Base-by-base conservation (phyloP, 2,888 invertebrate genomes). In the Eulithis testata region DNA sequence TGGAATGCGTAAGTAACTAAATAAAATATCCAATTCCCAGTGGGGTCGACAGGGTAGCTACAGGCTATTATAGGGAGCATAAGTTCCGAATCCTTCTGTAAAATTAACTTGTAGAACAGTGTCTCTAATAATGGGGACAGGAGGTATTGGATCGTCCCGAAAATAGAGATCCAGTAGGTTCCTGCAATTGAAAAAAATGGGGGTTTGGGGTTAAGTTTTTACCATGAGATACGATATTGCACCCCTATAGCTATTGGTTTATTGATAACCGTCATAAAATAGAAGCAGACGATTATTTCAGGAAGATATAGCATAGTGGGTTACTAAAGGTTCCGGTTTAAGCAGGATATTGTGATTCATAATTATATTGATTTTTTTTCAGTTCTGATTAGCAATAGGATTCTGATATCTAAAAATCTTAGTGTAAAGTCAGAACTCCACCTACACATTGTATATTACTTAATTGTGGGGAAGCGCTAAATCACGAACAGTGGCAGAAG, bases 111-210 rank as follows among this genome's bases (percentile, higher is more conserved):
- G 27, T 76, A 65, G 27, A 76, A 69, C 21, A 79, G 43, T 11
- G 76, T 79, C 65, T 77, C 76, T 9, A 76, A 14, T 55, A 82
- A 49, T 5, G 82, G 77, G n/a, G 72, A 61, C 2, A 73, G n/a
- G 4, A 79, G 37, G 55, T 77, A 80, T 61, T 73, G 76, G 11
- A 27, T 7, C 1, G 74, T 11, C 7, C 76, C 77, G 1, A 63
- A 3, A 4, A 70, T 49, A 11, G 68, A 11, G 2, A 73, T n/a
- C 73, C 70, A 76, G 66, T 71, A 74, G 27, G 40, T 61, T 1
- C 65, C 82, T 82, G 75, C 56, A 60, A 64, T 64, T 37, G 52
- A 56, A 60, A 56, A 37, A 49, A 51, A 64, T 64, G 11, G 47
- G 44, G 45, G 40, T 59, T 56, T 45, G 6, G 14, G 49, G 51